Percentiles rank a stretch among this genome's conserved stretches.
Conservation (phyloP, 2,797 vertebrate species). For the Odontamblyopus rebecca region DNA sequence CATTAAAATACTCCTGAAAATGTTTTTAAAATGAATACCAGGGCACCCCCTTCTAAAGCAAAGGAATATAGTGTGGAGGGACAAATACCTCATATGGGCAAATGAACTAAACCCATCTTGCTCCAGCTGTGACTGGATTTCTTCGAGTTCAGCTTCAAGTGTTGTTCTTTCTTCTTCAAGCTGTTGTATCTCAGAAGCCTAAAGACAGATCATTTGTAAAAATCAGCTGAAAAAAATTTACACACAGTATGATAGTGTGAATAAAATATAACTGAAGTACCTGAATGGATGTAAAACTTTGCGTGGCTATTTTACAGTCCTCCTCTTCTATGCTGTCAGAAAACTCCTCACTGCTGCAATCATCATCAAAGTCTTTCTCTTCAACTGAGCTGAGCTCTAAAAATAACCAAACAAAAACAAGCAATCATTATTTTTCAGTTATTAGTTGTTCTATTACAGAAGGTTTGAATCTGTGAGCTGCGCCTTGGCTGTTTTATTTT, state of each 20-base stretch:
- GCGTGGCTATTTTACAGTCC: conserved; percentile 63
- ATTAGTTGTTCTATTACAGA: conserved; percentile 15
- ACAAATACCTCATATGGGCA: conserved; percentile 84
- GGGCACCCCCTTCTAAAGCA: background rate
- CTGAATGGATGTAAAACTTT: conserved; percentile 56
- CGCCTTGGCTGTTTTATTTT: conserved; percentile 6
- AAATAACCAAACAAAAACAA: conserved; percentile 51
- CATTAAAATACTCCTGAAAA: conserved; percentile 79
- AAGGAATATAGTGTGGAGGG: background rate
- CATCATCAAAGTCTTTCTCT: conserved; percentile 68
- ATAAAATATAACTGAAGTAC: conserved; percentile 39
- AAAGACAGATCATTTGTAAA: background rate
- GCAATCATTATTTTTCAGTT: conserved; percentile 19
- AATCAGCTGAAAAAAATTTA: background rate
- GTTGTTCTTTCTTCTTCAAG: conserved; percentile 70
- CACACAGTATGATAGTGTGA: background rate
- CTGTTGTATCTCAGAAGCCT: conserved; percentile 61
- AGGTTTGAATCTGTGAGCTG: background rate
- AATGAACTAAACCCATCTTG: conserved; percentile 82
- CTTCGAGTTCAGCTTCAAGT: conserved; percentile 76
- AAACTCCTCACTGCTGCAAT: conserved; percentile 79
- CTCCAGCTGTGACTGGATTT: conserved; percentile 81
- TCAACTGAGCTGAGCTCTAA: conserved; percentile 78
- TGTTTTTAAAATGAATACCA: background rate
- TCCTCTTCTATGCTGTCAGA: conserved; percentile 84